phyloP scores from a whole-genome alignment of 2,113 vertebrate genomes.

The Tragelaphus imberbis region DNA sequence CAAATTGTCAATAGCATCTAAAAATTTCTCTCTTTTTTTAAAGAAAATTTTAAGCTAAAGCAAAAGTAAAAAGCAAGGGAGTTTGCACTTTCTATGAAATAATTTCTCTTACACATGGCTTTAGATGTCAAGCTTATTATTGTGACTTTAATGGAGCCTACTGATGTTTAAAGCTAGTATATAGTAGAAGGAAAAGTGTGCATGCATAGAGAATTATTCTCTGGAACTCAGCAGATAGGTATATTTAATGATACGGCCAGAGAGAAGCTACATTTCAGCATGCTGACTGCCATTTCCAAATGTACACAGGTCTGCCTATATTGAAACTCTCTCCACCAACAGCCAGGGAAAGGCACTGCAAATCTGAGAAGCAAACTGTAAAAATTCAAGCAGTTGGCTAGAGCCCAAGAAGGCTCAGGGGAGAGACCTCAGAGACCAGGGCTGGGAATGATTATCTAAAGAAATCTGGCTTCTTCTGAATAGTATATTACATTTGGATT shows the following conservation, averaged over 20 bases:
- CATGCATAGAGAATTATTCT: background rate
- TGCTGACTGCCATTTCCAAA: constrained; percentile 5
- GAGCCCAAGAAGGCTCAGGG: background rate
- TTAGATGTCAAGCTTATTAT: constrained; percentile 21
- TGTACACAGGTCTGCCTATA: background rate
- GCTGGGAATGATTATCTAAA: background rate
- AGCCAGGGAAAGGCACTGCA: background rate
- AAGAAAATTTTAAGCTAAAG: background rate
- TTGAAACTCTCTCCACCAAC: background rate
- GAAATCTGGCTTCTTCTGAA: background rate
- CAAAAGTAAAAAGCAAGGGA: background rate
- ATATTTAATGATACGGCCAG: background rate
- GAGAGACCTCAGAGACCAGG: background rate
- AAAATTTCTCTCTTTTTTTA: background rate
- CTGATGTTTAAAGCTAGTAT: constrained; percentile 24
- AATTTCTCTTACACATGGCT: constrained; percentile 1
- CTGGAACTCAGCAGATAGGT: background rate
- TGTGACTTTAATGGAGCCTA: background rate
- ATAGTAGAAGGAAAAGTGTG: background rate
- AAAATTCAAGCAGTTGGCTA: background rate
- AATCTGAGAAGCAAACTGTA: constrained; percentile 26
- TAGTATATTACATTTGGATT: background rate
- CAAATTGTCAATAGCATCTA: background rate
- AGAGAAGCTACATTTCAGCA: background rate
- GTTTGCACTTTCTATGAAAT: constrained; percentile 6